Percentiles rank a stretch among this genome's conserved stretches.
Conservation (phyloP, 1,140 invertebrate species). For the Schlechtendalia chinensis region DNA sequence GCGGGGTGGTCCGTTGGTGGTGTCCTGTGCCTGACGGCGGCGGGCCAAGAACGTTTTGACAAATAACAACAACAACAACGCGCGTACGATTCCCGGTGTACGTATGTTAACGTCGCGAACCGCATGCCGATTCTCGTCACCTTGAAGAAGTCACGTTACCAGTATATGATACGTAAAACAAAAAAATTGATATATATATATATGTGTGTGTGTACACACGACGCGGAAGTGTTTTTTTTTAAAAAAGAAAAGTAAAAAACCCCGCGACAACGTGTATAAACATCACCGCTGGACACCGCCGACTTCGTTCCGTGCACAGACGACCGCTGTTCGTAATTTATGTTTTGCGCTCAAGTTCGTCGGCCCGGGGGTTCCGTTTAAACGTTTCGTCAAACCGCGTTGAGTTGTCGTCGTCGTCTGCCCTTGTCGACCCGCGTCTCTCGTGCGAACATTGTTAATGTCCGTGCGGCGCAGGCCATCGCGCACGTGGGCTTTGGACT, state of each 20-base stretch:
- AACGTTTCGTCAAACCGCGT: background rate
- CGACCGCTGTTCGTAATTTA: slow-evolving; percentile 15
- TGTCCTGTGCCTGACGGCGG: background rate
- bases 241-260: too few species aligned
- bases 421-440: background rate
- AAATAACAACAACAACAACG: slow-evolving; percentile 1
- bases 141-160: too few species aligned
- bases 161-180: too few species aligned
- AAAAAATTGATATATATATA: background rate
- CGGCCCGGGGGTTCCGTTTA: slow-evolving; percentile 20
- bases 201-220: too few species aligned
- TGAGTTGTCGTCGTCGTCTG: background rate
- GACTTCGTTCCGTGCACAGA: slow-evolving; percentile 13
- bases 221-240: slow-evolving; percentile 38
- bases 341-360: slow-evolving; percentile 3
- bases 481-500: background rate
- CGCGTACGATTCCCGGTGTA: slow-evolving; percentile 6
- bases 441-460: too few species aligned
- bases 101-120: slow-evolving; percentile 20
- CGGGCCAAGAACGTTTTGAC: background rate
- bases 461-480: background rate
- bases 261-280: slow-evolving; percentile 28
- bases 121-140: slow-evolving; percentile 31
- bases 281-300: slow-evolving; percentile 28
- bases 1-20: too few species aligned